Conservation (phyloP, 2,797 vertebrate genomes). For the Crocidura indochinensis region DNA sequence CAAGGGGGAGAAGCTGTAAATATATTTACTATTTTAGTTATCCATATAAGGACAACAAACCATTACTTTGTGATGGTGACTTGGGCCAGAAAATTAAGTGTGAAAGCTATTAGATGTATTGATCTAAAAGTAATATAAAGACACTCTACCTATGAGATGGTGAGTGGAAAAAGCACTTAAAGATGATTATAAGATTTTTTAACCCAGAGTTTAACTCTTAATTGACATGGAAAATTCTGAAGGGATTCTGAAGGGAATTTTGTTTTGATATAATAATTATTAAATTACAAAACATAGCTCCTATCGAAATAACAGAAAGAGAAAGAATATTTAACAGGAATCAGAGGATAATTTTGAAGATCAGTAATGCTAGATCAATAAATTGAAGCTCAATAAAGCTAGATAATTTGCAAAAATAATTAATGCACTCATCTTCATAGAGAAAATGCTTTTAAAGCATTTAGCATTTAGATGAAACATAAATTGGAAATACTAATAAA, state of each 20-base stretch:
- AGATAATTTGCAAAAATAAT: neutral
- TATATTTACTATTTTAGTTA: neutral
- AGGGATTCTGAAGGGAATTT: neutral
- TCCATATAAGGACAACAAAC: neutral
- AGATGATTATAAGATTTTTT: neutral
- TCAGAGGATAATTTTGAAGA: neutral
- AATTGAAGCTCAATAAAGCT: neutral
- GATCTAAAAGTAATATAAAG: neutral
- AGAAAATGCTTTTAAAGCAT: slow-evolving; percentile 6
- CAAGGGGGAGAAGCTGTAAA: neutral
- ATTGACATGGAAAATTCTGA: neutral
- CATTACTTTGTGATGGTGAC: neutral
- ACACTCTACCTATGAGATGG: accelerated
- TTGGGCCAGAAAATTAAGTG: neutral
- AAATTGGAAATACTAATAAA: neutral
- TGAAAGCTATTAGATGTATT: neutral
- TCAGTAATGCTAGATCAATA: neutral
- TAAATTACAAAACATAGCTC: neutral
- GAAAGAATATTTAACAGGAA: neutral
- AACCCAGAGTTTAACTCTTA: neutral
- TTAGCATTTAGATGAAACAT: neutral
- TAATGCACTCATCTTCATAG: neutral
- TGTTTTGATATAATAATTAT: neutral
- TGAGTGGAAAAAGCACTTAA: neutral
- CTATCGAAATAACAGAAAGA: neutral